Evolutionary conservation across 1,140 invertebrate species (phyloP).

Genomic region (Listronotus bonariensis): DNA sequence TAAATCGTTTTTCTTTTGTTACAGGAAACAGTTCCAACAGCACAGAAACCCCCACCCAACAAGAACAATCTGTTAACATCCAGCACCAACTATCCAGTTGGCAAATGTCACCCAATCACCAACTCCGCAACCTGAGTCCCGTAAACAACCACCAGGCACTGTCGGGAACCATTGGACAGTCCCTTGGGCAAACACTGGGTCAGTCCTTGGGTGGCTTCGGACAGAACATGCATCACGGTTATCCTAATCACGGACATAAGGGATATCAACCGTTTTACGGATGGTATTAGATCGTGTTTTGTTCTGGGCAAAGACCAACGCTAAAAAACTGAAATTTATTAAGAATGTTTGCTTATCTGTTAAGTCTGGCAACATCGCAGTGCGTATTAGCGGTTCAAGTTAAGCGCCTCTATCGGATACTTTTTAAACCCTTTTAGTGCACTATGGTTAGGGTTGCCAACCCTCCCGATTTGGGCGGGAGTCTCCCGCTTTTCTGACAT

Average conservation of each 20-base stretch:
- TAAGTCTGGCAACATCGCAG: too few relatives aligned
- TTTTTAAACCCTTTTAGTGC: too few relatives aligned
- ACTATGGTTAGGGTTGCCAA: too few relatives aligned
- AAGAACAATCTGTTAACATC: slow-evolving; percentile 41
- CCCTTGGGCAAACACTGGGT: slow-evolving; percentile 39
- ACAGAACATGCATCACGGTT: slow-evolving; percentile 47
- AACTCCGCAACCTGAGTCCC: slow-evolving; percentile 44
- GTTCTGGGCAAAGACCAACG: too few relatives aligned
- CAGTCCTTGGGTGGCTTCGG: slow-evolving; percentile 44
- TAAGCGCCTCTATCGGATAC: too few relatives aligned
- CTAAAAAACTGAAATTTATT: too few relatives aligned
- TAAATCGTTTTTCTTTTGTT: slow-evolving; percentile 22
- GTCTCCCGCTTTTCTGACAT: too few relatives aligned
- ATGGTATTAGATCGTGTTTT: slow-evolving; percentile 47
- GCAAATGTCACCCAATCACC: slow-evolving; percentile 41
- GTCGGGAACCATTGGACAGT: slow-evolving; percentile 25
- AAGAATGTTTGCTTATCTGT: background rate
- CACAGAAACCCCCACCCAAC: slow-evolving; percentile 32
- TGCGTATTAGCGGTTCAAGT: too few relatives aligned
- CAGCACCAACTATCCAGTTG: slow-evolving; percentile 40
- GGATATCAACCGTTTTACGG: slow-evolving; percentile 48
- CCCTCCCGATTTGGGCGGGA: too few relatives aligned
- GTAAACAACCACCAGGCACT: slow-evolving; percentile 33
- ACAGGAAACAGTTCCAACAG: slow-evolving; percentile 34
- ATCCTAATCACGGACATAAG: slow-evolving; percentile 43